Evolutionary conservation across 2,888 invertebrate genomes (phyloP).

Genomic region (Boloria euphrosyne): DNA sequence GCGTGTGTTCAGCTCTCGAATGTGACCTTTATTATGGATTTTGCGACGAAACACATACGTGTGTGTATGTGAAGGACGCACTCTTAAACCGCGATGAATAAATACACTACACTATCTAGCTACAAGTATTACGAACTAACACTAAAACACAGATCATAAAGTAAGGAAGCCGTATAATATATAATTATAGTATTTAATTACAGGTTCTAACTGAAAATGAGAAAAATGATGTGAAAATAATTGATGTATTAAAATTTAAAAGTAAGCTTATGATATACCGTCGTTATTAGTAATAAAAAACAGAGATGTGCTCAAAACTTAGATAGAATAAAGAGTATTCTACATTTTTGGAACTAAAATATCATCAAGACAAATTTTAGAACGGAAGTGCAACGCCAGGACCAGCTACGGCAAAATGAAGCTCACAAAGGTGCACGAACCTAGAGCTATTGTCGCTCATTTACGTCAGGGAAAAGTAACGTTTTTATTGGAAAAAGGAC

Average conservation of each 20-base stretch:
- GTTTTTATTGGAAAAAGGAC: conserved; percentile 3
- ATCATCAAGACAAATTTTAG: not conserved
- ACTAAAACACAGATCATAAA: not conserved
- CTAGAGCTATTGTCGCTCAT: conserved; percentile 1
- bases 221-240: too few species aligned
- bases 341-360: not conserved
- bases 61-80: conserved; percentile 16
- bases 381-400: conserved; percentile 1
- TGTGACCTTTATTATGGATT: conserved; percentile 33
- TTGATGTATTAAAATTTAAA: too few species aligned
- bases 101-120: not conserved
- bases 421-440: conserved; percentile 12
- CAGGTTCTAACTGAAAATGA: too few species aligned
- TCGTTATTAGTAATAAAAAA: too few species aligned
- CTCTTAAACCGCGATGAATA: conserved; percentile 8
- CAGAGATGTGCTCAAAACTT: not conserved
- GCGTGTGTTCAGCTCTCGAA: conserved; percentile 33
- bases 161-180: too few species aligned
- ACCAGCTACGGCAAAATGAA: conserved; percentile 9
- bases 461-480: too few species aligned
- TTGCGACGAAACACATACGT: conserved; percentile 25
- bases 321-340: not conserved
- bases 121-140: not conserved
- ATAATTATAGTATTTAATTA: too few species aligned
- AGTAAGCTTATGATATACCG: too few species aligned